phyloP scores from a whole-genome alignment of 1,140 invertebrate species.

The Nautilus pompilius region DNA sequence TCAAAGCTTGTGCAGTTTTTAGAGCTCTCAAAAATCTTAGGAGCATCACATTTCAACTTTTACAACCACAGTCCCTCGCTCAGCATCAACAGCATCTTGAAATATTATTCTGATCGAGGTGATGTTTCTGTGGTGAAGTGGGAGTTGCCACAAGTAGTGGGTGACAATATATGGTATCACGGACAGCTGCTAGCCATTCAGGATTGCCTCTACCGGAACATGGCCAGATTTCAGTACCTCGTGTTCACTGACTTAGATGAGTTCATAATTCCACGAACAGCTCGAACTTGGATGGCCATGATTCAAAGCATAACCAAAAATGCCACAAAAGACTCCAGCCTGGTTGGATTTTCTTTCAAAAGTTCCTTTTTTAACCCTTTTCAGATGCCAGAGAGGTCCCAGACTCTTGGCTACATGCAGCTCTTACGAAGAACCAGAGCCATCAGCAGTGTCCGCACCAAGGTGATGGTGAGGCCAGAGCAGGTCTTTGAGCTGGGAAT shows the following conservation, averaged over 20 bases:
- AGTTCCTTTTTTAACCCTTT: slow-evolving; percentile 48
- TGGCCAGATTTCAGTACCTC: slow-evolving; percentile 39
- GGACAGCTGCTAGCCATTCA: slow-evolving; percentile 49
- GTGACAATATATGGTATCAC: slow-evolving; percentile 45
- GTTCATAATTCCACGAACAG: slow-evolving; percentile 42
- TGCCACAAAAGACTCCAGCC: neutral
- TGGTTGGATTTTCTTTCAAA: slow-evolving; percentile 40
- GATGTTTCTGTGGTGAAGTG: slow-evolving; percentile 31
- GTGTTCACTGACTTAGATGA: slow-evolving; percentile 54
- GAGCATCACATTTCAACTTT: slow-evolving; percentile 40
- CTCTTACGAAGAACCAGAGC: slow-evolving; percentile 24
- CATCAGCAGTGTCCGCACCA: slow-evolving; percentile 35
- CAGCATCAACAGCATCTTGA: slow-evolving; percentile 28
- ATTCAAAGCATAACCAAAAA: slow-evolving; percentile 11
- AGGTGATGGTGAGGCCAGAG: slow-evolving; percentile 41
- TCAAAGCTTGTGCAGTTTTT: slow-evolving; percentile 47
- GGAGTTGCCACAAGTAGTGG: slow-evolving; percentile 30
- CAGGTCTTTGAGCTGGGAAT: slow-evolving; percentile 50
- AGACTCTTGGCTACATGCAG: slow-evolving; percentile 26
- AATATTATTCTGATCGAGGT: slow-evolving; percentile 32
- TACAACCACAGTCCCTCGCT: slow-evolving; percentile 36
- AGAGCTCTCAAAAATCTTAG: slow-evolving; percentile 45
- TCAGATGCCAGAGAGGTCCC: slow-evolving; percentile 15
- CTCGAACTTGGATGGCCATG: slow-evolving; percentile 27
- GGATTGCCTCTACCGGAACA: slow-evolving; percentile 50